Evolutionary conservation across 2,797 vertebrate genomes (phyloP), one percentile per base, ranked within the genome.

Genomic region (Hyperoplus lanceolatus): DNA sequence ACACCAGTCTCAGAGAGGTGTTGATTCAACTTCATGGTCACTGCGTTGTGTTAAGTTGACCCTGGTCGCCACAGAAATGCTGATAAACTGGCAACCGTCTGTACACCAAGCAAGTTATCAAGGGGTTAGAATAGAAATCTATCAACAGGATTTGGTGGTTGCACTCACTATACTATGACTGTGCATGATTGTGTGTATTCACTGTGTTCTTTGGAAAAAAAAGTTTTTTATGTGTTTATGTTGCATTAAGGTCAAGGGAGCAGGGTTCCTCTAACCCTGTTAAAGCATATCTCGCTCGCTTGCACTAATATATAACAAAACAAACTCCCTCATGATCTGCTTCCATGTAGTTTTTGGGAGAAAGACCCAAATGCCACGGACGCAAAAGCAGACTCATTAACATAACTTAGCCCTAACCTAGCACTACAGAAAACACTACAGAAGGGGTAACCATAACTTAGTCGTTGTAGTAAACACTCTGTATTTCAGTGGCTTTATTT

Each of bases 251-350:
- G 29, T 29, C 29, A 29, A 29, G 29, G 29, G 29, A 29, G 29
- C 29, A 29, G 29, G 29, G 29, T 29, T 3, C 21, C 46, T 42
- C n/a, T 12, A 39, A 21, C 11, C 29, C 12, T 41, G 43, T 39
- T 56, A n/a, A 51, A 4, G 36, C 45, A 67, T 39, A 60, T 53
- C 55, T 53, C 8, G 0, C 29, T 36, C 53, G 29, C 29, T 29
- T 29, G 29, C 29, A 29, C 13, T 16, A 75, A 21, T 21, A 21
- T 21, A 21, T 21, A 21, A 18, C 73, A 68, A 45, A 67, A 53
- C 8, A 75, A 67, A 54, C 29, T 36, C 21, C 39, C 14, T 58
- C 39, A 21, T 67, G 12, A 12, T 46, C 63, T 59, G 55, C 56
- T 60, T 48, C 48, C 41, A 61, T 18, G 21, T 48, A 13, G 11